Evolutionary conservation across 2,888 invertebrate species (phyloP).

Genomic region (Ypsolopha scabrella): DNA sequence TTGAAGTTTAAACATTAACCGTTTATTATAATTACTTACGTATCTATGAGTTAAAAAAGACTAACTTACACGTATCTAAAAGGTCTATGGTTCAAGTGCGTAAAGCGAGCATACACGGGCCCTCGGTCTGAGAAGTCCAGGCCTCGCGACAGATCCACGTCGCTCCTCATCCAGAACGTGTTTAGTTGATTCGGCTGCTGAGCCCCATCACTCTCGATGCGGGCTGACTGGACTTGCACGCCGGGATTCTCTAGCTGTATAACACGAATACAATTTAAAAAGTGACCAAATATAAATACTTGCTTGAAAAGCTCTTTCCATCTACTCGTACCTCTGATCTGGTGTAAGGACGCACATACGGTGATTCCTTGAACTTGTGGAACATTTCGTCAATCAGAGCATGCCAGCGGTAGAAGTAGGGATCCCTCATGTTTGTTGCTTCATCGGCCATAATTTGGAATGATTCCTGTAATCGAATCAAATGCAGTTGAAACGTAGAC

Average conservation of each 20-base stretch:
- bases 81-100: slow-evolving; percentile 81
- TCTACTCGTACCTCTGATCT: slow-evolving; percentile 51
- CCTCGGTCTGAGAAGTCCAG: slow-evolving; percentile 82
- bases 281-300: too few relatives aligned
- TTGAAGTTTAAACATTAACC: too few relatives aligned
- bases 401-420: slow-evolving; percentile 89
- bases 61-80: slow-evolving; percentile 72
- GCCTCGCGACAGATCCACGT: slow-evolving; percentile 83
- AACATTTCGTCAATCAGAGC: slow-evolving; percentile 81
- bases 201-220: slow-evolving; percentile 48
- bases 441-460: slow-evolving; percentile 85
- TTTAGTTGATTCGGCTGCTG: slow-evolving; percentile 68
- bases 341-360: slow-evolving; percentile 42
- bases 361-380: slow-evolving; percentile 75
- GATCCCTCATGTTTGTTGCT: slow-evolving; percentile 88
- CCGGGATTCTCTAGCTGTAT: slow-evolving; percentile 72
- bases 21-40: too few relatives aligned
- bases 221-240: slow-evolving; percentile 61
- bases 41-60: background rate
- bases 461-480: slow-evolving; percentile 68
- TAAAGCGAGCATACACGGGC: slow-evolving; percentile 77
- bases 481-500: too few relatives aligned
- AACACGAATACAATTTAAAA: too few relatives aligned
- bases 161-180: slow-evolving; percentile 85
- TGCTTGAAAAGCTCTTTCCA: too few relatives aligned